These are phyloP conservation scores for Aethina tumida DNA, from an alignment of 1,140 invertebrate genomes.

Conservation along the genomic window DNA sequence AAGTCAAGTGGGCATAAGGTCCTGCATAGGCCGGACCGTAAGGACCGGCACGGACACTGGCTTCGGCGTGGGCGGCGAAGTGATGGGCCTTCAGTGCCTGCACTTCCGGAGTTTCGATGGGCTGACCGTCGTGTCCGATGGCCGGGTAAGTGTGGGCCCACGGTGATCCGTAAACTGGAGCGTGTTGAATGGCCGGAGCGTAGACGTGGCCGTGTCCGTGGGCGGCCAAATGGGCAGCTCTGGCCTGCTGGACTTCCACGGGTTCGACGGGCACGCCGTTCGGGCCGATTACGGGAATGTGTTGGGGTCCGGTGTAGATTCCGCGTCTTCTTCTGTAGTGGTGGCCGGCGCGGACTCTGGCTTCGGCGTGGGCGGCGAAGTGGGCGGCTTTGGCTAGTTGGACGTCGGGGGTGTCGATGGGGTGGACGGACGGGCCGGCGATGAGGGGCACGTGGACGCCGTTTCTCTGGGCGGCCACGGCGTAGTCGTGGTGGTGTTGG, in stretches of 20 bases:
- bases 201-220: constrained; percentile 49
- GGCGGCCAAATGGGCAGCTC: constrained; percentile 46
- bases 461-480: constrained; percentile 41
- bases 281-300: constrained; percentile 24
- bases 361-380: constrained; percentile 44
- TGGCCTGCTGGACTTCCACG: constrained; percentile 48
- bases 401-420: constrained; percentile 39
- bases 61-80: constrained; percentile 37
- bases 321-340: constrained; percentile 6
- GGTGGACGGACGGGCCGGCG: constrained; percentile 21
- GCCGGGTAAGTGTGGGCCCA: constrained; percentile 17
- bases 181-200: constrained; percentile 41
- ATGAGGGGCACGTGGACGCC: constrained; percentile 28
- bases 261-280: constrained; percentile 39
- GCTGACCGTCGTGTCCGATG: constrained; percentile 19
- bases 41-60: no score
- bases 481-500: constrained; percentile 48
- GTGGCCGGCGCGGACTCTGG: constrained; percentile 23
- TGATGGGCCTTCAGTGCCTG: constrained; percentile 47
- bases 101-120: constrained; percentile 42
- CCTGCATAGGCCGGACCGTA: no score
- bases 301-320: constrained; percentile 18
- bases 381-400: constrained; percentile 48
- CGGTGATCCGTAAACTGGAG: constrained; percentile 19
- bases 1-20: no score